These are phyloP conservation scores for Stictocephala bisonia DNA, from an alignment of 2,888 invertebrate genomes.

Conservation along the genomic window DNA sequence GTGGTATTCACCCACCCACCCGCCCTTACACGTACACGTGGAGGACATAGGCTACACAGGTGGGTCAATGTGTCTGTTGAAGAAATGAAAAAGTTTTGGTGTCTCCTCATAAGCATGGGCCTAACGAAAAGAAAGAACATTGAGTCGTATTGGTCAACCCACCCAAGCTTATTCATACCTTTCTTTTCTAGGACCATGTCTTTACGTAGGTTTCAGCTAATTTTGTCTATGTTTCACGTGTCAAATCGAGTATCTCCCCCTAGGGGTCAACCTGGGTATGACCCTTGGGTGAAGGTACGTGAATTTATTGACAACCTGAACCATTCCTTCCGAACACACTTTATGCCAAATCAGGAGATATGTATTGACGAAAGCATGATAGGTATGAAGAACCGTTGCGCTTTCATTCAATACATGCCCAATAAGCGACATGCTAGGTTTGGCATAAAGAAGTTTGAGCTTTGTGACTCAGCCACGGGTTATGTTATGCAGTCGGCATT, in stretches of 20 bases:
- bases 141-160: not conserved
- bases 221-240: conserved; percentile 33
- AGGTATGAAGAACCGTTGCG: conserved; percentile 32
- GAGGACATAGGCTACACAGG: not conserved
- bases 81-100: conserved; percentile 27
- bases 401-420: conserved; percentile 39
- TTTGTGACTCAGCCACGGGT: not conserved
- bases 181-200: conserved; percentile 14
- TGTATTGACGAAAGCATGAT: conserved; percentile 18
- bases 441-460: conserved; percentile 36
- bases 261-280: conserved; percentile 31
- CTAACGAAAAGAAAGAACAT: conserved; percentile 7
- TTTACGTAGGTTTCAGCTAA: conserved; percentile 4
- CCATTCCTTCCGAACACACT: not conserved
- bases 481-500: not conserved
- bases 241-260: not conserved
- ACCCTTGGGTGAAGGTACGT: not conserved
- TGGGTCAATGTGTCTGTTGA: conserved; percentile 20
- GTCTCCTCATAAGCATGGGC: conserved; percentile 18
- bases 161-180: not conserved
- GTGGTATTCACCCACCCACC: too few relatives aligned
- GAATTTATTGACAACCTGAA: conserved; percentile 11
- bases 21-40: too few relatives aligned
- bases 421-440: conserved; percentile 22
- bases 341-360: conserved; percentile 17